These are phyloP conservation scores for Phoebastria nigripes DNA, from an alignment of 2,797 vertebrate species.

Conservation along the genomic window DNA sequence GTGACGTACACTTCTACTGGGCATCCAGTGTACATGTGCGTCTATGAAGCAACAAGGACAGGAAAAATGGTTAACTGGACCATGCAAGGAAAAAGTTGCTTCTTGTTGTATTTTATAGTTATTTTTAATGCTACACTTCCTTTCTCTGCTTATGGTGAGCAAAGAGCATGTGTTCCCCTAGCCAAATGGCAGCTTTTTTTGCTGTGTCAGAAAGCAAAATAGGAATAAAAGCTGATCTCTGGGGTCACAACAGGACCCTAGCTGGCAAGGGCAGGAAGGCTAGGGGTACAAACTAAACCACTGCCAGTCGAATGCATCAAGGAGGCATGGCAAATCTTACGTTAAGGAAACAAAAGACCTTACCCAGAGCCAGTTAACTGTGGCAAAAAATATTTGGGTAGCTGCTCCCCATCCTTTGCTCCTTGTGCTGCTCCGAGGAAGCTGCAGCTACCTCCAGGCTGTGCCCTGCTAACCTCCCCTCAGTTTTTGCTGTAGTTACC, in stretches of 20 bases:
- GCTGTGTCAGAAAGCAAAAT: background rate
- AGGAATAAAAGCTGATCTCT: background rate
- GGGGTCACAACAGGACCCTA: background rate
- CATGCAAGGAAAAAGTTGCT: background rate
- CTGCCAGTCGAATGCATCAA: background rate
- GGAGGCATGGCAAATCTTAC: background rate
- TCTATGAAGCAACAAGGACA: background rate
- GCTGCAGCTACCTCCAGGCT: background rate
- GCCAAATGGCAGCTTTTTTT: background rate
- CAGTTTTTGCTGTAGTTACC: background rate
- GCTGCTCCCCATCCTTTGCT: background rate
- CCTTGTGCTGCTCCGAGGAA: accelerated
- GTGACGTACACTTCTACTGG: background rate
- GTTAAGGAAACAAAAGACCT: background rate
- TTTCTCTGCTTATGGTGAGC: background rate
- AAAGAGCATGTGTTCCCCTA: background rate
- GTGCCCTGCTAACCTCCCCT: background rate
- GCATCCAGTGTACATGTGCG: background rate
- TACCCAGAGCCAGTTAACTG: background rate
- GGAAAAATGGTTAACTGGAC: background rate
- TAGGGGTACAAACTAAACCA: background rate
- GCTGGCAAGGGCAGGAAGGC: accelerated
- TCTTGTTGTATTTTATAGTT: background rate
- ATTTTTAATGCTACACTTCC: background rate
- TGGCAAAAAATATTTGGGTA: background rate